Evolutionary conservation across 1,140 invertebrate genomes (phyloP), one percentile per base, ranked within the genome.

Genomic region (Drosophila rufa): DNA sequence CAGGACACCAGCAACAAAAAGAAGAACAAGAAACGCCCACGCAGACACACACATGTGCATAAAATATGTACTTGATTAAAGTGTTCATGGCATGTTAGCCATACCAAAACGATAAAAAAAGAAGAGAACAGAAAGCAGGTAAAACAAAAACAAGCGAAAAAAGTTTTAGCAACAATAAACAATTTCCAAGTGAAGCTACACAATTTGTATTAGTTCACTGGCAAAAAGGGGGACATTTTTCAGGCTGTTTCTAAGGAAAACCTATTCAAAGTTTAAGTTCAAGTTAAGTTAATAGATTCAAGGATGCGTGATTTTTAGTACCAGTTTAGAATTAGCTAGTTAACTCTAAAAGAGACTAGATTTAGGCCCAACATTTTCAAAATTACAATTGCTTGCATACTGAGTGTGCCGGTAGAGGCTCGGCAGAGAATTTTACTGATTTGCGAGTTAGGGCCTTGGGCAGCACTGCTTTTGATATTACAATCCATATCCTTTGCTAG

Each of bases 41-140:
- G 14, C 69, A 73, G 51, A 15, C 53, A 19, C 59, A 61, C 69
- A 48, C 69, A 69, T 62, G 77, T 80, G 68, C 80, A 87, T 90
- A 90, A 80, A 87, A 80, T 84, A 87, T 87, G 84, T 80, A 81
- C 80, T 81, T 81, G 80, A 89, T 89, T 89, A 83, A 75, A 89
- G 85, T 90, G 78, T 84, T 79, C 84, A 69, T 87, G 68, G 83
- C 83, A 87, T 80, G 79, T 87, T 82, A 79, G 80, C 80, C 81
- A 68, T 64, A 59, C 64, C 60, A 80, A 64, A 62, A 58, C 47
- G 47, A 58, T 74, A 65, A 7, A 53, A 33, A 60, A 60, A 51
- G 47, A 42, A 19, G 46, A 45, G 42, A 38, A 64, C 36, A 55
- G 9, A 61, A 46, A 53, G 22, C 22, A 60, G 38, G 43, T 30